These are phyloP conservation scores for Agriotes lineatus DNA, from an alignment of 2,888 invertebrate species.

Conservation along the genomic window DNA sequence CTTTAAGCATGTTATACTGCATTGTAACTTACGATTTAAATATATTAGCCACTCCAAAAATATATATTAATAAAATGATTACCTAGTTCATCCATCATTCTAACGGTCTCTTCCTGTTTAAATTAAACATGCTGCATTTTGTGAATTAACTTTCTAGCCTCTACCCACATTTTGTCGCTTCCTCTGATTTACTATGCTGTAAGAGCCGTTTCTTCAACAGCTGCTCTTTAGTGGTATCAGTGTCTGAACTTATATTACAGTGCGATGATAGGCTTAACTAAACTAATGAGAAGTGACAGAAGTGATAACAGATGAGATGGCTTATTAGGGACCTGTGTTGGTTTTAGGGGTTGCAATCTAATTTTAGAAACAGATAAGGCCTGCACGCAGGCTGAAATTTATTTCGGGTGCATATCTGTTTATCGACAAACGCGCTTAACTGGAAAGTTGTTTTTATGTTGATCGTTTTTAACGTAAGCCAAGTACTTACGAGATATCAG, in stretches of 20 bases:
- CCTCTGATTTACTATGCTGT: neutral
- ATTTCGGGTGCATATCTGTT: neutral
- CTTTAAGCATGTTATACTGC: too few relatives aligned
- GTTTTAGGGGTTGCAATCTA: conserved; percentile 2
- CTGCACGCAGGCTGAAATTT: neutral
- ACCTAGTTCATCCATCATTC: neutral
- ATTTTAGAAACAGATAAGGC: neutral
- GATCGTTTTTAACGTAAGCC: neutral
- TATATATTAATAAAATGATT: neutral
- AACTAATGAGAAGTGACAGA: conserved; percentile 18
- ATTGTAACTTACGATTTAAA: too few relatives aligned
- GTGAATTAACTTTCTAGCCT: neutral
- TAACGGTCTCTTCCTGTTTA: neutral
- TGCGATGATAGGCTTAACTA: conserved; percentile 3
- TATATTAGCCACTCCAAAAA: too few relatives aligned
- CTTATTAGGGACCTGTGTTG: conserved; percentile 5
- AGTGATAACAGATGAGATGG: conserved; percentile 9
- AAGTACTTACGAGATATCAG: neutral
- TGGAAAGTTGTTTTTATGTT: neutral
- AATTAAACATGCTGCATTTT: neutral
- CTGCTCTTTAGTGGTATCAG: neutral
- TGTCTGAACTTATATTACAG: conserved; percentile 8
- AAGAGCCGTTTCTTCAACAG: conserved; percentile 1
- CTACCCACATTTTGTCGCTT: neutral
- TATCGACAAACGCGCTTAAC: neutral